Percentiles rank a stretch among this genome's conserved stretches.
phyloP scores from a whole-genome alignment of 2,113 vertebrate species.

The Cranoglanis bouderius region DNA sequence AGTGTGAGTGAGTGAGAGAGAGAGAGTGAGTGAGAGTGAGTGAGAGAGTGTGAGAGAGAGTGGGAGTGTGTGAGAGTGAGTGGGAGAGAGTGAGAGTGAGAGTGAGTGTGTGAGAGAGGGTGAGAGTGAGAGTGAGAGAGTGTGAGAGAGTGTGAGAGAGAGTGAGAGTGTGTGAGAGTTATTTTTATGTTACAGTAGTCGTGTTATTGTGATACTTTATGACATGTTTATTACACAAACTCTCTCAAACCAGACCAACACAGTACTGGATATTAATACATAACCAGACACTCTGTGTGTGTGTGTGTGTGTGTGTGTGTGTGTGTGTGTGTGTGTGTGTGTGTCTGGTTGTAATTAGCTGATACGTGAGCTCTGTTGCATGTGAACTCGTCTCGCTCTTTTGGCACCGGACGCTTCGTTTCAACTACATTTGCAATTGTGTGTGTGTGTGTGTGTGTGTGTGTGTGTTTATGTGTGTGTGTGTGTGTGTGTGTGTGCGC shows the following conservation, averaged over 20 bases:
- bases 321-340: not conserved
- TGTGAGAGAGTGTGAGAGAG: not conserved
- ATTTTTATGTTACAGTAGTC: not conserved
- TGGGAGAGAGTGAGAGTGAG: too few relatives aligned
- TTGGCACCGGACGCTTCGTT: not conserved
- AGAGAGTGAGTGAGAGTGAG: too few relatives aligned
- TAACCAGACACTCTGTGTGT: not conserved
- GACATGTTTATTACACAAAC: not conserved
- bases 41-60: not conserved
- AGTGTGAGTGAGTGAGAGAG: too few relatives aligned
- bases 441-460: not conserved
- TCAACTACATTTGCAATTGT: not conserved
- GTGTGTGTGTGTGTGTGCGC: not conserved
- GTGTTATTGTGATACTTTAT: not conserved
- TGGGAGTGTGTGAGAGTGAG: not conserved
- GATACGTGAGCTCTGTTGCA: constrained; percentile 11
- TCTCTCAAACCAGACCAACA: not conserved
- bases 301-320: not conserved
- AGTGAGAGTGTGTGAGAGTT: not conserved
- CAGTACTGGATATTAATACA: not conserved
- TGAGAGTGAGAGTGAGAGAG: too few relatives aligned
- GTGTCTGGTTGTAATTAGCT: constrained; percentile 1
- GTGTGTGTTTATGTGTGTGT: not conserved
- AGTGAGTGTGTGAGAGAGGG: not conserved
- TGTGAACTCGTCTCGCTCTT: constrained; percentile 23